A percentile compares a stretch with the other conserved stretches of the same genome.
phyloP scores from a whole-genome alignment of 2,797 vertebrate species.

The Paramormyrops hopkinsi region DNA sequence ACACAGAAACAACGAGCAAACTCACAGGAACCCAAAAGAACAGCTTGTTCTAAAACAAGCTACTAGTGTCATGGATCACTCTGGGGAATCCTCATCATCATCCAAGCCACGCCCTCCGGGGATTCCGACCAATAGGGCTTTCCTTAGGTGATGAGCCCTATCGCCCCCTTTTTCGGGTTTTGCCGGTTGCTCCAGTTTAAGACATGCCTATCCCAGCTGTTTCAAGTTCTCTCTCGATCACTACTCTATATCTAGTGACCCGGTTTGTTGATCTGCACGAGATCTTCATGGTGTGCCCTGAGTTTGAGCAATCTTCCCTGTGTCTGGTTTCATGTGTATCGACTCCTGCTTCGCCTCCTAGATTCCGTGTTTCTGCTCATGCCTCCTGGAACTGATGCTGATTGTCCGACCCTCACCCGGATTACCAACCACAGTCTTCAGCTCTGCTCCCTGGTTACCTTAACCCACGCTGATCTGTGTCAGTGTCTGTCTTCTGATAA shows the following conservation, averaged over 20 bases:
- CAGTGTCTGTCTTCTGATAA: background rate
- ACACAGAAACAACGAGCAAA: background rate
- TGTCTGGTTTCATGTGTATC: background rate
- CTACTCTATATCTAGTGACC: background rate
- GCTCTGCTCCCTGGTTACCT: background rate
- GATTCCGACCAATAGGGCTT: background rate
- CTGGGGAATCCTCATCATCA: background rate
- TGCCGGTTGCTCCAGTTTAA: background rate
- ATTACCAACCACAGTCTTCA: background rate
- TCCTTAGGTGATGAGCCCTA: background rate
- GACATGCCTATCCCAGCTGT: background rate
- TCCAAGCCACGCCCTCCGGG: background rate
- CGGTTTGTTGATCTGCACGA: background rate
- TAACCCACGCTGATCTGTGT: background rate
- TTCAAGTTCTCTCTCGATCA: background rate
- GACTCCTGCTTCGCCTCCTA: background rate
- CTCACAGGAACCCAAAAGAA: background rate
- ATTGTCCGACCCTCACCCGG: background rate
- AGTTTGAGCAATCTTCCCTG: background rate
- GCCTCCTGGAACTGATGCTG: background rate
- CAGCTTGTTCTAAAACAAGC: background rate
- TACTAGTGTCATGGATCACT: background rate
- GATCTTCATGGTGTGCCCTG: background rate
- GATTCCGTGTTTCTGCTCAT: background rate
- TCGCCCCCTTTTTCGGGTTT: background rate